Evolutionary conservation across 30 jellyfish, hydroid and myxozoan species (phyloP).

Genomic region (Aurelia sp.): DNA sequence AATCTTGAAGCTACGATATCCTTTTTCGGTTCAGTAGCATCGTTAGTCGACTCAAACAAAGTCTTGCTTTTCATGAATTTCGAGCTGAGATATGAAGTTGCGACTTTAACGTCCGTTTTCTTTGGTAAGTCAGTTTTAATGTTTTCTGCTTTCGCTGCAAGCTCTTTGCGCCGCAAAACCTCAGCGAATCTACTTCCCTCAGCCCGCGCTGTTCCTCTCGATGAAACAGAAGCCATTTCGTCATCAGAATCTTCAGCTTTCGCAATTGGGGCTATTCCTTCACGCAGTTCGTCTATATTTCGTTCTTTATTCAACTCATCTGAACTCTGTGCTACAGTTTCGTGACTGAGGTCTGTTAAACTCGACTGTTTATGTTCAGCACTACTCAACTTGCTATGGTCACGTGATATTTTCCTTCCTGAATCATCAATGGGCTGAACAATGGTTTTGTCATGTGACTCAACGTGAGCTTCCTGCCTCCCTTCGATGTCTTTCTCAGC

Average conservation of each 20-base stretch:
- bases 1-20: conserved; percentile 11
- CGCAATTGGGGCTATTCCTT: conserved; percentile 54
- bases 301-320: neutral
- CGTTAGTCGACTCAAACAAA: conserved; percentile 36
- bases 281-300: neutral
- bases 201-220: neutral
- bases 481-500: conserved; percentile 73
- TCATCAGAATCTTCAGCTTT: conserved; percentile 58
- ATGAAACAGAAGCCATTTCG: conserved; percentile 32
- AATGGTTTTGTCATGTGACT: conserved; percentile 35
- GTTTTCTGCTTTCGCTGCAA: conserved; percentile 14
- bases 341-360: conserved; percentile 12
- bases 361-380: neutral
- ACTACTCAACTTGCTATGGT: neutral
- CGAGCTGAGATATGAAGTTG: conserved; percentile 47
- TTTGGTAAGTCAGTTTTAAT: neutral
- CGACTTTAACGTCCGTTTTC: conserved; percentile 1
- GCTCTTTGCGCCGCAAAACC: conserved; percentile 48
- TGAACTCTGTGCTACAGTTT: neutral
- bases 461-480: conserved; percentile 45
- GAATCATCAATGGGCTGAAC: neutral
- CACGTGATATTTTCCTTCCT: conserved; percentile 12
- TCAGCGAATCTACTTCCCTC: conserved; percentile 42
- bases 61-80: conserved; percentile 65
- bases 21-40: conserved; percentile 7